Evolutionary conservation across 2,113 vertebrate species (phyloP), one percentile per base, ranked within the genome.

Genomic region (Channa argus): DNA sequence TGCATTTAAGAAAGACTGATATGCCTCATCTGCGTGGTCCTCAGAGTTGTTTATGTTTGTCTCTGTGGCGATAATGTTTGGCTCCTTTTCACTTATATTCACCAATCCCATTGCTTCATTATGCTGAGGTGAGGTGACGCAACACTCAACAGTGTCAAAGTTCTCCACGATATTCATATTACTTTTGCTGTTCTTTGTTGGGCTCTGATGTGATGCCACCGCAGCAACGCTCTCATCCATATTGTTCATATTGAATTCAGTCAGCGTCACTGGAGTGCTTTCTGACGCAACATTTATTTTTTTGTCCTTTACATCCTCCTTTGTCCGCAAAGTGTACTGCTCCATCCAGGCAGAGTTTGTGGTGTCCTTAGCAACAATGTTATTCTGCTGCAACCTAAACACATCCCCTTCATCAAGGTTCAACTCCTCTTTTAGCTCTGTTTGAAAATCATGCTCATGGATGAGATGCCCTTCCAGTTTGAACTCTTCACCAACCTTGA

Each of bases 221-320:
- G 50, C n/a, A 62, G 12, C 10, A 49, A 4, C 52, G 24, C 67
- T 50, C 9, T 64, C 71, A 10, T 76, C 8, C 8, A 9, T 14
- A 14, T n/a, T 0, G 3, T 41, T 11, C n/a, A 15, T 4, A 24
- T 53, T 43, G 10, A 24, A 56, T 56, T 69, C 58, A 34, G 43
- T 53, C 46, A 12, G 58, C 50, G 43, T 36, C 60, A 44, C 60
- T 37, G 60, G 61, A 8, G 58, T 33, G 33, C 2, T 5, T n/a
- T 63, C 43, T 37, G 11, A 45, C 34, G 69, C 11, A 38, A 3
- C 10, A 6, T 34, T 46, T 51, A 39, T 6, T 8, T 53, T 33
- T 45, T 60, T 49, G 5, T 60, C 13, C 3, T 63, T 67, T 47
- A 71, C 46, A 3, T 50, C 39, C 12, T 56, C 59, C 33, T 61